Evolutionary conservation across 2,797 vertebrate genomes (phyloP).

Genomic region (Serranus cabrilla): DNA sequence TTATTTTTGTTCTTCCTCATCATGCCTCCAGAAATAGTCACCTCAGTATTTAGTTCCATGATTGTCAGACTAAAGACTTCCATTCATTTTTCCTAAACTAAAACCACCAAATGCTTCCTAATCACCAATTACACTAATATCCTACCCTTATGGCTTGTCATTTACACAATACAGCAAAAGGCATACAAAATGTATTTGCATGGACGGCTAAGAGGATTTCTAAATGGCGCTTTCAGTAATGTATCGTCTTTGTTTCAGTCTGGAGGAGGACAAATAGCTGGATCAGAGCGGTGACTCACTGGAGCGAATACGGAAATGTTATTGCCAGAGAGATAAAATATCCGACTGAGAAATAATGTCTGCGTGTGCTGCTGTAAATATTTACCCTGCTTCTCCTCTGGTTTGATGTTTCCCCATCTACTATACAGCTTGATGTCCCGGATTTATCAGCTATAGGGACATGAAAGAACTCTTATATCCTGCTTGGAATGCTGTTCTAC

Average conservation of each 20-base stretch:
- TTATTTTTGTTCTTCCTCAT: background rate
- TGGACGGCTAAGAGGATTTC: conserved; percentile 46
- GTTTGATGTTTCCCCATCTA: conserved; percentile 24
- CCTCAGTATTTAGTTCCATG: background rate
- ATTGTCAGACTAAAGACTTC: background rate
- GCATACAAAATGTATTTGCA: conserved; percentile 20
- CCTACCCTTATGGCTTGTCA: background rate
- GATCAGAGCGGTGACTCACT: conserved; percentile 49
- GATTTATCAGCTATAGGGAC: background rate
- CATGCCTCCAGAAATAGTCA: background rate
- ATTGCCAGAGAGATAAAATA: conserved; percentile 25
- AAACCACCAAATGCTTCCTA: conserved; percentile 31
- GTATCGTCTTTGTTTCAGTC: conserved; percentile 29
- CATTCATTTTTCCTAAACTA: background rate
- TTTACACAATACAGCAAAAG: conserved; percentile 20
- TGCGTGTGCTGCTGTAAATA: background rate
- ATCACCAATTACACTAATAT: conserved; percentile 28
- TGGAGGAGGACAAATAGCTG: conserved; percentile 48
- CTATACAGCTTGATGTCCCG: background rate
- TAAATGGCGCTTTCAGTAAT: conserved; percentile 31
- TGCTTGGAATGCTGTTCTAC: background rate
- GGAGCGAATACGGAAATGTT: conserved; percentile 14
- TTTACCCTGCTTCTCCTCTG: conserved; percentile 10
- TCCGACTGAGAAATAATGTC: conserved; percentile 13
- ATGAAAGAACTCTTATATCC: background rate